phyloP scores from a whole-genome alignment of 2,888 invertebrate genomes.

The Copidosoma aretas region DNA sequence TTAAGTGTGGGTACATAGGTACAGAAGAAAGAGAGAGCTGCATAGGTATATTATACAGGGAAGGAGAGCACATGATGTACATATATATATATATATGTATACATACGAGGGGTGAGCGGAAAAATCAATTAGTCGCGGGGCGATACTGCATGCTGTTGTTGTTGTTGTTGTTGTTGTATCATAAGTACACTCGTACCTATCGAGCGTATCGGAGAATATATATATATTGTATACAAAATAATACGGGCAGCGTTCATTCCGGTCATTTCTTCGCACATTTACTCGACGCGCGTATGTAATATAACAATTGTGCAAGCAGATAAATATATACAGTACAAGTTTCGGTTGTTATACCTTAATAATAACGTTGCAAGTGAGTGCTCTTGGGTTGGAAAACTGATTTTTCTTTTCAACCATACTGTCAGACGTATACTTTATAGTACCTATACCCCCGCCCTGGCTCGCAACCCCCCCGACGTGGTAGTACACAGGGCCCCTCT shows the following conservation, averaged over 20 bases:
- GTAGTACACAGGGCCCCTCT: not conserved
- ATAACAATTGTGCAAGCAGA: not conserved
- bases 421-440: not conserved
- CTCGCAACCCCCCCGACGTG: constrained; percentile 21
- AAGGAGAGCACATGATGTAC: constrained; percentile 19
- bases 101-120: constrained; percentile 35
- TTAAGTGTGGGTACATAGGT: too few relatives aligned
- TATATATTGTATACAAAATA: not conserved
- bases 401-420: constrained; percentile 24
- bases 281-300: too few relatives aligned
- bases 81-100: too few relatives aligned
- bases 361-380: too few relatives aligned
- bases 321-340: constrained; percentile 19
- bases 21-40: too few relatives aligned
- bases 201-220: constrained; percentile 42
- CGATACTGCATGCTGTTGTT: not conserved
- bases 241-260: too few relatives aligned
- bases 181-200: not conserved
- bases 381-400: constrained; percentile 31
- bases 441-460: too few relatives aligned
- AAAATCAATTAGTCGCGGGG: constrained; percentile 59
- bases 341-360: too few relatives aligned
- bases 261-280: too few relatives aligned
- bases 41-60: constrained; percentile 55
- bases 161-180: constrained; percentile 13